Evolutionary conservation across 2,888 invertebrate genomes (phyloP), one percentile per base, ranked within the genome.

Genomic region (Balanococcus diminutus): DNA sequence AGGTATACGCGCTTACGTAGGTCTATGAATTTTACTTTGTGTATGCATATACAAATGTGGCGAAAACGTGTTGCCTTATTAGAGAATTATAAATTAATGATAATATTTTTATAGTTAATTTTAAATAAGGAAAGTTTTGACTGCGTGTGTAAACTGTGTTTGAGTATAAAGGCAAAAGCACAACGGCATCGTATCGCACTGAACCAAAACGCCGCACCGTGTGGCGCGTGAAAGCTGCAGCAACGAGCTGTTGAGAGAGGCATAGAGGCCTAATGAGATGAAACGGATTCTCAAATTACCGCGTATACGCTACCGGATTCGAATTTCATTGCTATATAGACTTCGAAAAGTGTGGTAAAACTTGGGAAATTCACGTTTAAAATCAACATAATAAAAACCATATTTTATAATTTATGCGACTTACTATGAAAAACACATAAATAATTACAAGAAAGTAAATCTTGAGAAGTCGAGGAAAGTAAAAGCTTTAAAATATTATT

Each of bases 361-460:
- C 25, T 79, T 79, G 36, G 75, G 32, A 79, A 79, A 79, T 79
- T 79, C 67, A 28, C 75, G 75, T 79, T 79, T 36, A 79, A 79
- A 79, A 79, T 79, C 75, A 79, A 79, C 75, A 79, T 79, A 79
- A 79, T 79, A 79, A 79, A 79, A 79, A 79, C 75, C 75, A 79
- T 79, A 79, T 79, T 67, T 79, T 79, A 79, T 79, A 79, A 79
- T 79, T 79, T 79, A 79, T 79, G 75, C 31, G 36, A 36, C 32
- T 36, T 36, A 36, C 75, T 79, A 79, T 79, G 75, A 79, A 79
- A 79, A 79, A 36, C 75, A 79, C 75, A 79, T 79, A 79, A 79
- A 79, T 79, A 79, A 79, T 36, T 79, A 79, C 75, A 79, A 79
- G 75, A 79, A 79, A 79, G 75, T 79, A 79, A 79, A 79, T 79